Evolutionary conservation across 1,140 invertebrate genomes (phyloP).

Genomic region (Panagrolaimus sp.): DNA sequence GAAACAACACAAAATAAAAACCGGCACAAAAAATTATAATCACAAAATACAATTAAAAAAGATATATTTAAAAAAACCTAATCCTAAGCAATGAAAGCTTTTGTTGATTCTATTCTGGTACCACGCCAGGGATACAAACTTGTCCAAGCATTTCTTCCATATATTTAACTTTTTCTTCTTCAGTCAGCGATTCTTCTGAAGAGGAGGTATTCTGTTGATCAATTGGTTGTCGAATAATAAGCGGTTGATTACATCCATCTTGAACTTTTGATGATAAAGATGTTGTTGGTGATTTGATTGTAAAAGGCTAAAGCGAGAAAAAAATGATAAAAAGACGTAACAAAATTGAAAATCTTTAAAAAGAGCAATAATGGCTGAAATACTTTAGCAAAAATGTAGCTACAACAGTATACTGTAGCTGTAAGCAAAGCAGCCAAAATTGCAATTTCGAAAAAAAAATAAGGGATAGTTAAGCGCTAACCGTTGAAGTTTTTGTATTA

Average conservation of each 20-base stretch:
- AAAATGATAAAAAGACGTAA: not conserved
- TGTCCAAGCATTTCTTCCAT: not conserved
- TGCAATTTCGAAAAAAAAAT: no score
- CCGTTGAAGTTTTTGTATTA: not conserved
- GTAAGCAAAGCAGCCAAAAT: no score
- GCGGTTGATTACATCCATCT: conserved; percentile 1
- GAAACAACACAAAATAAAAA: no score
- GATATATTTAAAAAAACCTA: no score
- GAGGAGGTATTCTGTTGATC: not conserved
- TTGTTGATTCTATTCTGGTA: conserved; percentile 3
- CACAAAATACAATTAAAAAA: no score
- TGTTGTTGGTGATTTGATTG: not conserved
- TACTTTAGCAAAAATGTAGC: not conserved
- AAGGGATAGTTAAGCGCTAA: not conserved
- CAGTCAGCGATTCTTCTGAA: not conserved
- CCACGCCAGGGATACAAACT: not conserved
- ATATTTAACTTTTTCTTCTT: not conserved
- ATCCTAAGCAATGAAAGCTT: not conserved
- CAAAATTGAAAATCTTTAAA: not conserved
- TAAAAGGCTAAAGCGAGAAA: not conserved
- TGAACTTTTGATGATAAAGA: not conserved
- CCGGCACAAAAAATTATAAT: no score
- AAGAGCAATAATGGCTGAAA: not conserved
- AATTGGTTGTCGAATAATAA: not conserved
- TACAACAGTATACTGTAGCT: no score